Percentiles rank a stretch among this genome's conserved stretches.
phyloP scores from a whole-genome alignment of 2,888 invertebrate species.

The Xestia ashworthii region DNA sequence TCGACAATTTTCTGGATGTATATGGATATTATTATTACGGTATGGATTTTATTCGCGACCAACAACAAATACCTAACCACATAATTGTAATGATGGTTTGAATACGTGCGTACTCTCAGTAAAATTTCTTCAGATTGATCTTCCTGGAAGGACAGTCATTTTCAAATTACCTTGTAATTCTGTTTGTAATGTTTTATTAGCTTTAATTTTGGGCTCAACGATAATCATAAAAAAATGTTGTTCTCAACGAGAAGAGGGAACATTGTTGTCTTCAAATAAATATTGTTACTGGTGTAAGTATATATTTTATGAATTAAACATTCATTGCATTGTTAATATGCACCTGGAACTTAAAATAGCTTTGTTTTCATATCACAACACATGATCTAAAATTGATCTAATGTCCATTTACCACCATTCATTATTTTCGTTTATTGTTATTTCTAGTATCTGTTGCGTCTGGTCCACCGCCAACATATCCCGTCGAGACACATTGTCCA shows the following conservation, averaged over 20 bases:
- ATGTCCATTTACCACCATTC: background rate
- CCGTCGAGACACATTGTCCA: conserved; percentile 29
- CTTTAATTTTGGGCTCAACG: conserved; percentile 36
- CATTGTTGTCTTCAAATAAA: conserved; percentile 14
- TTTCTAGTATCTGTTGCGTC: conserved; percentile 27
- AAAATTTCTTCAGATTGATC: background rate
- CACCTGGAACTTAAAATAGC: background rate
- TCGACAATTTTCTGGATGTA: conserved; percentile 9
- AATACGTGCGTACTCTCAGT: conserved; percentile 8
- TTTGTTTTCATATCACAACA: background rate
- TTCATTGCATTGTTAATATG: background rate
- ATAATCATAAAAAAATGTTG: conserved; percentile 21
- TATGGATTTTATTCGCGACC: background rate
- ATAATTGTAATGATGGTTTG: conserved; percentile 17
- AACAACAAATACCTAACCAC: background rate
- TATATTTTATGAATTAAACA: background rate
- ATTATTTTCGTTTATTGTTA: background rate
- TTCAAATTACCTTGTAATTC: conserved; percentile 41
- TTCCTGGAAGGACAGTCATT: conserved; percentile 38
- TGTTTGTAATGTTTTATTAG: conserved; percentile 38
- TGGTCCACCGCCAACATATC: background rate
- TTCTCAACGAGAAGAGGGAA: background rate
- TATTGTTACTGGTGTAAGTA: background rate
- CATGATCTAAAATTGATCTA: background rate
- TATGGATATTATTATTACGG: background rate